phyloP scores from a whole-genome alignment of 2,888 invertebrate species.

The Panzeria rudis region DNA sequence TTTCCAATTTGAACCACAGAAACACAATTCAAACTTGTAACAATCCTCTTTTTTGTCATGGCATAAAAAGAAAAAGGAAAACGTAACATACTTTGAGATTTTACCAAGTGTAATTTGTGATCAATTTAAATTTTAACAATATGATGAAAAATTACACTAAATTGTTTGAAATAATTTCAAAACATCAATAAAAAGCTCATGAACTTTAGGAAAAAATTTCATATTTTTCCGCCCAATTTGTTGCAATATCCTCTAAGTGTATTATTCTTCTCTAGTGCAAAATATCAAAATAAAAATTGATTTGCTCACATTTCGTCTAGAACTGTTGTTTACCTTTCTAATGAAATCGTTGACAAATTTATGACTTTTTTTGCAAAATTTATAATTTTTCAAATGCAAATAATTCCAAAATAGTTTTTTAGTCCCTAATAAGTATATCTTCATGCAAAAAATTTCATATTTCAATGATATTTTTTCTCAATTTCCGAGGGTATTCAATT shows the following conservation, averaged over 20 bases:
- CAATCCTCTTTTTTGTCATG: too few relatives aligned
- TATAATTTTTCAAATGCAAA: background rate
- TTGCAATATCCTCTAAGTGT: background rate
- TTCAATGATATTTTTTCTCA: background rate
- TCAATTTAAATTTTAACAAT: too few relatives aligned
- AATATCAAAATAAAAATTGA: constrained; percentile 5
- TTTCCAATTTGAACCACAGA: too few relatives aligned
- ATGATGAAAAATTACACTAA: too few relatives aligned
- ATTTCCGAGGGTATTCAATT: constrained; percentile 51
- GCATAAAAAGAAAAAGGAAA: too few relatives aligned
- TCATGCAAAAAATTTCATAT: background rate
- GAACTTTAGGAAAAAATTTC: too few relatives aligned
- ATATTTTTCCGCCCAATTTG: too few relatives aligned
- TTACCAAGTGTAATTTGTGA: too few relatives aligned
- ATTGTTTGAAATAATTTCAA: too few relatives aligned
- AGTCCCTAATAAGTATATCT: constrained; percentile 1
- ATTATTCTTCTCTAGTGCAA: background rate
- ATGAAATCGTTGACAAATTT: constrained; percentile 64
- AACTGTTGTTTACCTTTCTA: constrained; percentile 62
- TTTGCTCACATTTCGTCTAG: constrained; percentile 32
- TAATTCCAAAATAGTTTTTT: constrained; percentile 24
- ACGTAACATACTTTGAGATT: too few relatives aligned
- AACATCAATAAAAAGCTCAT: too few relatives aligned
- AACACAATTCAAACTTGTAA: too few relatives aligned
- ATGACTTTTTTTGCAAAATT: constrained; percentile 41